Evolutionary conservation across 2,797 vertebrate species (phyloP), one percentile per base, ranked within the genome.

Genomic region (Ptychadena robeensis): DNA sequence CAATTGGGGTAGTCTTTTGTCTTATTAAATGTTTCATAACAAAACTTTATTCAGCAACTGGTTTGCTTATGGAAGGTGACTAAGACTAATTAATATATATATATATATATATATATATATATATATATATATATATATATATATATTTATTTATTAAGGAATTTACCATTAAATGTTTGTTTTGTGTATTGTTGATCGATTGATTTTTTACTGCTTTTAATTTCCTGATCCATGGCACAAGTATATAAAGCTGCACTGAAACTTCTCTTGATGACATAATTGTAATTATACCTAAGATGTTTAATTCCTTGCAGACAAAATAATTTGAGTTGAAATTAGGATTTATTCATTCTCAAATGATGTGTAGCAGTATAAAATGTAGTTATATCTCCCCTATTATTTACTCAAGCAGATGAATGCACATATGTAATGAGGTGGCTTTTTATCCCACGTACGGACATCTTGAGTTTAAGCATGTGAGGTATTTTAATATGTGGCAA

Each of bases 321-420:
- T 63, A 64, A 22, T 30, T 7, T 64, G 30, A 34, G 48, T 27
- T 61, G 27, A 40, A 69, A 75, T 75, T 34, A 9, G 32, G 61
- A 84, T 76, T 2, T 22, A 53, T 81, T 71, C 28, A 67, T 64
- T 64, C 7, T 70, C 63, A 65, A 69, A 74, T 63, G 34, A 80
- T 70, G 63, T 15, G 14, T n/a, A 32, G 70, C 76, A 73, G 34
- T 69, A 69, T 63, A 34, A 75, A 71, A 48, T 53, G 18, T 32
- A 65, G 14, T 48, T 44, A 67, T 27, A 63, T 27, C 25, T 11
- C 18, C 53, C 3, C 22, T 70, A 75, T 70, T 84, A 72, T 64
- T 75, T 80, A 69, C 40, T 70, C 70, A 74, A 84, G 70, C 77
- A 68, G 76, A 31, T 59, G 59, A 71, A 79, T 79, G 69, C 75